Evolutionary conservation across 2,113 vertebrate species (phyloP).

Genomic region (Microcebus tavaratra): DNA sequence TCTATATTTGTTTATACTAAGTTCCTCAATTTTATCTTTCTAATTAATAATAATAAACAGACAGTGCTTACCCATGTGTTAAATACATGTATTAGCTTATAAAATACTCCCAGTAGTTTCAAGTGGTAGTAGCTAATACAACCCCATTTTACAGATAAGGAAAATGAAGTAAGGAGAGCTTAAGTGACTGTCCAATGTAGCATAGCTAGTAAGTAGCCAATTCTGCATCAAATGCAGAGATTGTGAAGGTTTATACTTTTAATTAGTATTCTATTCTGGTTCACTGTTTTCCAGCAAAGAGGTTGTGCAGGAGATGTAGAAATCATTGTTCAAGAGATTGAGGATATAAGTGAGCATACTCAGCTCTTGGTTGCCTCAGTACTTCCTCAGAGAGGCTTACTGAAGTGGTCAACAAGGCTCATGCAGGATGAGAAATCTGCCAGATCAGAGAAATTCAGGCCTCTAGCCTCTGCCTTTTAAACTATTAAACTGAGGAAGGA

Average conservation of each 20-base stretch:
- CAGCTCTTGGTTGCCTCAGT: not conserved
- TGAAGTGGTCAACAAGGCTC: not conserved
- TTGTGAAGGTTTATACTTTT: not conserved
- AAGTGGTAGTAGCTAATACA: not conserved
- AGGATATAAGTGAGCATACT: not conserved
- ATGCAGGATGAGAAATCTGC: not conserved
- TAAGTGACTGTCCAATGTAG: not conserved
- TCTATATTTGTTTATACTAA: not conserved
- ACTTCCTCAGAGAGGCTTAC: not conserved
- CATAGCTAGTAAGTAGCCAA: not conserved
- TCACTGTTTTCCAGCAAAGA: not conserved
- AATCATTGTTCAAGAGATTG: not conserved
- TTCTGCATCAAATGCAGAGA: not conserved
- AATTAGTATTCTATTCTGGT: not conserved
- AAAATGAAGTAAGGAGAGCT: not conserved
- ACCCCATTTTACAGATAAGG: not conserved
- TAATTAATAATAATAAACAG: not conserved
- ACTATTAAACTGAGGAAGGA: not conserved
- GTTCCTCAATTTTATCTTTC: constrained; percentile 29
- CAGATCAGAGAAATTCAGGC: not conserved
- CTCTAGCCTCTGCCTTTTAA: not conserved
- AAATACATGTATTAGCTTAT: not conserved
- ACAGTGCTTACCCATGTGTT: not conserved
- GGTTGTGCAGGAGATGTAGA: not conserved
- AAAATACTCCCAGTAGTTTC: not conserved